Percentiles rank a stretch among this genome's conserved stretches.
phyloP scores from a whole-genome alignment of 2,797 vertebrate genomes.

The Silurus lanzhouensis region DNA sequence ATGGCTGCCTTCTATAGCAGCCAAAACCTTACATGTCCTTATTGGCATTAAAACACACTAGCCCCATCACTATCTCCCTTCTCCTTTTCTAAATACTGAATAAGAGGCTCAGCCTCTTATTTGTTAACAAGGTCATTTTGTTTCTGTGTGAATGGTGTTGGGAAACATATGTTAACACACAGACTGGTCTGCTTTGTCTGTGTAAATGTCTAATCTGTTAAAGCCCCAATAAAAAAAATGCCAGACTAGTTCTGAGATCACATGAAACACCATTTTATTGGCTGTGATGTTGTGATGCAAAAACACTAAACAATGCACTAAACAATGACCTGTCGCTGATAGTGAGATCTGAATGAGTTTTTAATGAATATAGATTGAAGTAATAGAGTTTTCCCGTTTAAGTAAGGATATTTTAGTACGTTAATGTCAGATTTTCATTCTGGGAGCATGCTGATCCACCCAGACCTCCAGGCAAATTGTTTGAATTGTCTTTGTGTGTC shows the following conservation, averaged over 20 bases:
- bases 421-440: neutral
- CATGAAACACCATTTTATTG: conserved; percentile 24
- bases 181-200: neutral
- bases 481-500: conserved; percentile 24
- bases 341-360: neutral
- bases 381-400: neutral
- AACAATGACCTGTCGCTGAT: neutral
- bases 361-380: neutral
- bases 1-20: neutral
- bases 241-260: neutral
- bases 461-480: conserved; percentile 17
- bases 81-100: conserved; percentile 41
- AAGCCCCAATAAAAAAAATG: neutral
- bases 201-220: conserved; percentile 8
- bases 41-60: neutral
- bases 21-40: neutral
- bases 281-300: neutral
- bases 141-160: conserved; percentile 41
- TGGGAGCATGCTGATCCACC: conserved; percentile 8
- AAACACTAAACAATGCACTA: neutral
- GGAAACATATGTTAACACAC: conserved; percentile 29
- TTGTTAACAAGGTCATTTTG: conserved; percentile 50
- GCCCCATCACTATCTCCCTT: neutral
- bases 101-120: neutral
- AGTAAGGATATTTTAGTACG: neutral